Percentiles rank a stretch among this genome's conserved stretches.
Evolutionary conservation across 2,797 vertebrate genomes (phyloP).

Genomic region (Potorous gilbertii): DNA sequence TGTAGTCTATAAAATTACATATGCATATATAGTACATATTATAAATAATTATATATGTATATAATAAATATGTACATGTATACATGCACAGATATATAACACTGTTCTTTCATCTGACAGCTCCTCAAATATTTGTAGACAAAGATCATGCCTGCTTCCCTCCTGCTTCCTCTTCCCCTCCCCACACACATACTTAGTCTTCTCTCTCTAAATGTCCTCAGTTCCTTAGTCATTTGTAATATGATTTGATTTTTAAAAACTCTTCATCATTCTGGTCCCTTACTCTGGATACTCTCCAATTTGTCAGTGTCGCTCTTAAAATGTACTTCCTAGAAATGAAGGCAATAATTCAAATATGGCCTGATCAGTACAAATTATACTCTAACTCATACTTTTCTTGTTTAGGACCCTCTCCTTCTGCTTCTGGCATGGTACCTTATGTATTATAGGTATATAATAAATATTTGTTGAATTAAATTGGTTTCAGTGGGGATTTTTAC

Average conservation of each 20-base stretch:
- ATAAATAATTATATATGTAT: background rate
- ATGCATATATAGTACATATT: background rate
- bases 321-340: background rate
- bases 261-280: background rate
- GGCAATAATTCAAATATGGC: background rate
- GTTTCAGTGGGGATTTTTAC: background rate
- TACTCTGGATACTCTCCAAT: background rate
- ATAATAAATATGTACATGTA: background rate
- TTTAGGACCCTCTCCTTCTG: background rate
- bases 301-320: background rate
- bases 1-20: no score
- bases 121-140: background rate
- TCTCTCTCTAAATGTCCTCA: background rate
- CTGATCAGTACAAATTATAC: background rate
- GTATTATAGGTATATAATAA: background rate
- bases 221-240: background rate
- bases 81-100: background rate
- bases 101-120: background rate
- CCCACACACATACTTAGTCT: background rate
- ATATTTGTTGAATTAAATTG: background rate
- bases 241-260: background rate
- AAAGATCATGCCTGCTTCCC: background rate
- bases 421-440: background rate
- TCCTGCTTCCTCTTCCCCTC: background rate
- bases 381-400: background rate